Evolutionary conservation across 2,113 vertebrate species (phyloP).

Genomic region (Lepus americanus): DNA sequence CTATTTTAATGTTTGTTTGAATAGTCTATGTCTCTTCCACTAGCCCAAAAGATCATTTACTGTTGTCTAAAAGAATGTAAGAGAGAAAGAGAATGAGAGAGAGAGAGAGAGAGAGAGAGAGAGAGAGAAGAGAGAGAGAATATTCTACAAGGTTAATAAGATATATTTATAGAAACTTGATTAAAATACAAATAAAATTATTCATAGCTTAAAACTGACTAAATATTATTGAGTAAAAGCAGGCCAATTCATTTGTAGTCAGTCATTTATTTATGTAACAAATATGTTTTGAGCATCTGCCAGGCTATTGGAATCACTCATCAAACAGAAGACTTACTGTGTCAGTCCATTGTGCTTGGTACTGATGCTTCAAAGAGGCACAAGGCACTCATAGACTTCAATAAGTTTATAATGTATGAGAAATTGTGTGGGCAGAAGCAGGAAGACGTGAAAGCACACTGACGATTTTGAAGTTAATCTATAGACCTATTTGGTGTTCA

Average conservation of each 20-base stretch:
- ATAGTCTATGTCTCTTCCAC: not conserved
- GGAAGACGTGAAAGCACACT: not conserved
- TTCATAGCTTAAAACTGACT: not conserved
- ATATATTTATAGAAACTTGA: not conserved
- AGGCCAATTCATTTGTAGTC: not conserved
- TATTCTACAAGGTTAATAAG: not conserved
- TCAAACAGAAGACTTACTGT: not conserved
- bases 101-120: not conserved
- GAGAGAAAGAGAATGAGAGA: no score
- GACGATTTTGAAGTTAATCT: not conserved
- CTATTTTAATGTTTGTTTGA: not conserved
- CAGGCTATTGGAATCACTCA: not conserved
- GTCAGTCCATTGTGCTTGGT: not conserved
- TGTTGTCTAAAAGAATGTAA: not conserved
- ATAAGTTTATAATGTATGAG: not conserved
- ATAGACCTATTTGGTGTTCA: not conserved
- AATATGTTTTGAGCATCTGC: not conserved
- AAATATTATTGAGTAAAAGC: constrained; percentile 7
- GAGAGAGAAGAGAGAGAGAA: not conserved
- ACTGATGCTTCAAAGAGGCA: not conserved
- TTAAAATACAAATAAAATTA: not conserved
- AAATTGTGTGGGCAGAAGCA: not conserved
- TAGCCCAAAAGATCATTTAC: not conserved
- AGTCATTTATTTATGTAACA: not conserved
- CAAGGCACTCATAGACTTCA: not conserved